Evolutionary conservation across 2,113 vertebrate genomes (phyloP), one percentile per base, ranked within the genome.

Genomic region (Peromyscus maniculatus): DNA sequence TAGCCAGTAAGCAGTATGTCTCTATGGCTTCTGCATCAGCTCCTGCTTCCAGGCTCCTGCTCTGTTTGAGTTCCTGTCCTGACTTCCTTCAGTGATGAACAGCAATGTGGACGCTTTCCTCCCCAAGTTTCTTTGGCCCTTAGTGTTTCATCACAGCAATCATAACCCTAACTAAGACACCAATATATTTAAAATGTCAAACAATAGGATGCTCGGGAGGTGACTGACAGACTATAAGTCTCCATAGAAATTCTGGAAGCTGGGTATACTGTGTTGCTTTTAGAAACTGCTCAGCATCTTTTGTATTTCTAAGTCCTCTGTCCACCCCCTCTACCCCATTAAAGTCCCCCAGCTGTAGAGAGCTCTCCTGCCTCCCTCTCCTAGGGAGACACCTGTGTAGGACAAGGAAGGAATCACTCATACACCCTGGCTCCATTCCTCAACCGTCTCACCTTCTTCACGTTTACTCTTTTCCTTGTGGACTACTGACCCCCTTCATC

Each of bases 261-360:
- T 80, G 75, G 21, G 71, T 62, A 17, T 3, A 59, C 28, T 66
- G 26, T 36, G 93, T 79, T 95, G 87, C 55, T 67, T 87, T 91
- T 71, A 89, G 77, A 92, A 91, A 79, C 5, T 4, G 39, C 57
- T 66, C 69, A 31, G 8, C 43, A 17, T 86, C 62, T 92, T 83
- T 49, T 52, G 36, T 52, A 80, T 69, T 94, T 89, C 79, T 92
- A 77, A 91, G 26, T 49, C 12, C n/a, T 87, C 49, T 52, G 26
- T 4, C 31, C 39, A 10, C 22, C 66, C 16, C 28, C 7, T 17
- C 49, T 21, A 26, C 55, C 22, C 22, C 22, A 19, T 31, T 17
- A 62, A 59, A 46, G 66, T 16, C 36, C 67, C 28, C 15, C 4
- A 31, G 19, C 7, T 64, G 39, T 43, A 46, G 31, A 39, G 43